Conservation (phyloP, 2,888 invertebrate species). For the Stictocephala bisonia region DNA sequence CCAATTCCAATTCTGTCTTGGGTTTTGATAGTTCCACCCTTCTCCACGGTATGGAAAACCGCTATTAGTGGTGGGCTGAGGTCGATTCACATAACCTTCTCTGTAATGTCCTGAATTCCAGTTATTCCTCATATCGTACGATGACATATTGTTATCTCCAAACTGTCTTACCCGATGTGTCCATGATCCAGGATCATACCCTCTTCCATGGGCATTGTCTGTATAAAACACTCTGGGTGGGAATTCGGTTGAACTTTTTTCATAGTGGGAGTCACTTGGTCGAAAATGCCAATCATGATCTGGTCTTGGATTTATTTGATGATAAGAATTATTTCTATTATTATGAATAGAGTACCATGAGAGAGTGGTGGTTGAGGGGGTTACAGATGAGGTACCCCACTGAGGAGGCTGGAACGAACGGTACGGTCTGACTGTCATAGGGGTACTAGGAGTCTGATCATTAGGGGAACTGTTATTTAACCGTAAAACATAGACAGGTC, state of each 20-base stretch:
- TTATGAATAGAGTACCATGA: not conserved
- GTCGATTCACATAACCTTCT: not conserved
- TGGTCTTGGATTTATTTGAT: not conserved
- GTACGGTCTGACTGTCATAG: slow-evolving; percentile 6
- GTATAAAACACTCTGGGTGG: not conserved
- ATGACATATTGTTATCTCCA: not conserved
- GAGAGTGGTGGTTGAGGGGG: not conserved
- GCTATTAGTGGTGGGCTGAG: no score
- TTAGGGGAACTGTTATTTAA: no score
- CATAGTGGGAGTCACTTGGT: not conserved
- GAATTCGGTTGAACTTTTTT: not conserved
- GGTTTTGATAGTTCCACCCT: slow-evolving; percentile 13
- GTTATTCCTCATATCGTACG: slow-evolving; percentile 11
- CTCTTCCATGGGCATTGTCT: not conserved
- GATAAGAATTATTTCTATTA: not conserved
- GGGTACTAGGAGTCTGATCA: no score
- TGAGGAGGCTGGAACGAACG: not conserved
- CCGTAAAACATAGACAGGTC: no score
- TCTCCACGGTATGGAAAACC: no score
- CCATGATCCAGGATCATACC: no score
- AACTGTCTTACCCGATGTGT: not conserved
- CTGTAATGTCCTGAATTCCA: not conserved
- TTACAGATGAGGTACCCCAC: not conserved
- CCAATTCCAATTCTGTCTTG: slow-evolving; percentile 31
- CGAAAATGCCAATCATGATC: not conserved